Percentiles rank a stretch among this genome's conserved stretches.
phyloP scores from a whole-genome alignment of 1,140 invertebrate species.

The Galleria mellonella region DNA sequence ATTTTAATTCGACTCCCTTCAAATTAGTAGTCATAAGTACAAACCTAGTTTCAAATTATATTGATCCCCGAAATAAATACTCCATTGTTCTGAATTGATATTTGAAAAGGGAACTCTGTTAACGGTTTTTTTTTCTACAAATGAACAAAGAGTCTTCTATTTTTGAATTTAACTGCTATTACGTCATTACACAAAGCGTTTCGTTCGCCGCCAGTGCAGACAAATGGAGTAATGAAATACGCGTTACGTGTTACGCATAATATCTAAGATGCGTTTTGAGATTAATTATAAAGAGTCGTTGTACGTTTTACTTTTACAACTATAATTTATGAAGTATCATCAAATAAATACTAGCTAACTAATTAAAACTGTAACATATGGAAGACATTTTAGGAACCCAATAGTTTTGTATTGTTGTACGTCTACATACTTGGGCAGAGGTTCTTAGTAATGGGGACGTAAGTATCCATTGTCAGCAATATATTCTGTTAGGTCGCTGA shows the following conservation, averaged over 20 bases:
- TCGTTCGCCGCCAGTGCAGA: conserved; percentile 22
- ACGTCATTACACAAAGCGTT: conserved; percentile 42
- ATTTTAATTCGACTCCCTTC: conserved; percentile 30
- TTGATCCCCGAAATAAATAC: conserved; percentile 11
- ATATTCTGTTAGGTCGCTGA: too few relatives aligned
- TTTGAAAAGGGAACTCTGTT: conserved; percentile 4
- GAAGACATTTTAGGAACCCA: too few relatives aligned
- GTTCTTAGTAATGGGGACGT: too few relatives aligned
- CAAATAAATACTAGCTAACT: too few relatives aligned
- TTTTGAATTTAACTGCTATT: conserved; percentile 49
- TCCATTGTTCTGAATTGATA: conserved; percentile 7
- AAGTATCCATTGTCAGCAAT: too few relatives aligned
- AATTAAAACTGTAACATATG: too few relatives aligned
- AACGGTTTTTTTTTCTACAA: conserved; percentile 16
- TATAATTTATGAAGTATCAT: too few relatives aligned
- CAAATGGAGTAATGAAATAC: conserved; percentile 22
- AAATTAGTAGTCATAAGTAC: conserved; percentile 28
- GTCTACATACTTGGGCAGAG: too few relatives aligned
- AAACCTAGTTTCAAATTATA: conserved; percentile 17
- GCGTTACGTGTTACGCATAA: conserved; percentile 14
- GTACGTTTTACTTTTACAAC: too few relatives aligned
- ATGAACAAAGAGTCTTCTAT: conserved; percentile 58
- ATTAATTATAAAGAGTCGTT: conserved; percentile 5
- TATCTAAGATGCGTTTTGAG: conserved; percentile 2
- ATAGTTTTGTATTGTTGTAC: too few relatives aligned